phyloP scores from a whole-genome alignment of 2,888 invertebrate genomes.

The Horisme vitalbata region DNA sequence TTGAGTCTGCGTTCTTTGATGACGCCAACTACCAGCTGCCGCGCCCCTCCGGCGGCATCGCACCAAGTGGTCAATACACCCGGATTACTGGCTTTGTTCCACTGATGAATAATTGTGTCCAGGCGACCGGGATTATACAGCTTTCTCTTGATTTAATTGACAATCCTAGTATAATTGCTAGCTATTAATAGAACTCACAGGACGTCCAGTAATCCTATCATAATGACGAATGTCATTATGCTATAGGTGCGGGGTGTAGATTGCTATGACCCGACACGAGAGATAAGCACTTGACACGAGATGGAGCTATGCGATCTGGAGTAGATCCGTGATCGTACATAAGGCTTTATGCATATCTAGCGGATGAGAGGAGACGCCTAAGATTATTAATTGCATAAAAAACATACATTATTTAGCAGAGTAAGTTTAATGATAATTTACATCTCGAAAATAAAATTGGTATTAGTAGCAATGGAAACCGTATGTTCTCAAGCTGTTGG shows the following conservation, averaged over 20 bases:
- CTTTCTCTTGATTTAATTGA: constrained; percentile 79
- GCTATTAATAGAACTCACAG: constrained; percentile 68
- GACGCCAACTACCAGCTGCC: no score
- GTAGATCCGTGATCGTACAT: constrained; percentile 25
- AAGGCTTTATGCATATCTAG: background rate
- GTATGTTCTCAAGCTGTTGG: background rate
- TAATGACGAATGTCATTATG: constrained; percentile 34
- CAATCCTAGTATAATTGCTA: constrained; percentile 72
- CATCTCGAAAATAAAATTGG: no score
- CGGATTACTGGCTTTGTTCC: constrained; percentile 74
- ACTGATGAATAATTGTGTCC: constrained; percentile 80
- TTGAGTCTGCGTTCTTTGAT: constrained; percentile 34
- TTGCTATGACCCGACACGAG: constrained; percentile 11
- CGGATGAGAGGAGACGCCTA: background rate
- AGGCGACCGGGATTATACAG: constrained; percentile 72
- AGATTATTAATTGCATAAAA: no score
- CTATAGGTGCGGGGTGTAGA: constrained; percentile 9
- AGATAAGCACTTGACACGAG: constrained; percentile 25
- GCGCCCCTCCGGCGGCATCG: constrained; percentile 23
- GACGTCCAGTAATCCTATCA: constrained; percentile 52
- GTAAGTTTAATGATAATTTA: no score
- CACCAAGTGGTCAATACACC: constrained; percentile 67
- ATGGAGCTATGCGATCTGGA: constrained; percentile 24
- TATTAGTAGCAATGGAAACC: no score
- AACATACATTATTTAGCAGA: no score